phyloP scores from a whole-genome alignment of 2,113 vertebrate species.

The Scomber japonicus region DNA sequence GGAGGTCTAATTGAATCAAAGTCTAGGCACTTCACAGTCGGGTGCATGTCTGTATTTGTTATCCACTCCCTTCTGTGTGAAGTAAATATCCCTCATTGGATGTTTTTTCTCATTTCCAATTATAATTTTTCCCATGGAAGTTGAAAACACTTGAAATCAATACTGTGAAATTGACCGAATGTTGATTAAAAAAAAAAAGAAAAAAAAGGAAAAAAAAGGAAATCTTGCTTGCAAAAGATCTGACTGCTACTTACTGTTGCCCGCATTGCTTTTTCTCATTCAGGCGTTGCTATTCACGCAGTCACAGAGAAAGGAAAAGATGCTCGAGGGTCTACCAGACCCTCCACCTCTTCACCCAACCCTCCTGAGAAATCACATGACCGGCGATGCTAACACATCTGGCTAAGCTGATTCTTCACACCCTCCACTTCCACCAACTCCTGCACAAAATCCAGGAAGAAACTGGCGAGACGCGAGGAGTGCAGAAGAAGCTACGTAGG shows the following conservation, averaged over 20 bases:
- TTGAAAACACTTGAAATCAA: constrained; percentile 40
- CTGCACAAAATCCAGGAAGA: constrained; percentile 53
- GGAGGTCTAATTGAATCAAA: constrained; percentile 79
- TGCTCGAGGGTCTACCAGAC: constrained; percentile 76
- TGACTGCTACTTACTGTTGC: constrained; percentile 90
- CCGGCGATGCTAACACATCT: constrained; percentile 71
- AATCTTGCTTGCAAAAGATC: constrained; percentile 69
- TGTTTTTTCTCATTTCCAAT: constrained; percentile 11
- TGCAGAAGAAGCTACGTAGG: constrained; percentile 26
- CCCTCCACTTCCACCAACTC: constrained; percentile 60
- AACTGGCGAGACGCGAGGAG: constrained; percentile 13
- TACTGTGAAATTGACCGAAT: constrained; percentile 17
- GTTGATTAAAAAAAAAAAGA: constrained; percentile 14
- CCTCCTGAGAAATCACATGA: constrained; percentile 77
- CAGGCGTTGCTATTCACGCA: constrained; percentile 85
- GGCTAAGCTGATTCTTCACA: constrained; percentile 56
- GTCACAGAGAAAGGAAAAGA: constrained; percentile 74
- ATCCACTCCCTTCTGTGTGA: constrained; percentile 24
- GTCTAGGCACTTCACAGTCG: constrained; percentile 66
- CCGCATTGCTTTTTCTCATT: constrained; percentile 92
- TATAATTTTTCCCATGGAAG: background rate
- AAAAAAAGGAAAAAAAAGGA: constrained; percentile 47
- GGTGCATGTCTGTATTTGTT: constrained; percentile 43
- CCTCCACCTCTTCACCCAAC: constrained; percentile 73
- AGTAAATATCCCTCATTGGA: constrained; percentile 26